Conservation (phyloP, 2,113 vertebrate species). For the Nothobranchius furzeri region DNA sequence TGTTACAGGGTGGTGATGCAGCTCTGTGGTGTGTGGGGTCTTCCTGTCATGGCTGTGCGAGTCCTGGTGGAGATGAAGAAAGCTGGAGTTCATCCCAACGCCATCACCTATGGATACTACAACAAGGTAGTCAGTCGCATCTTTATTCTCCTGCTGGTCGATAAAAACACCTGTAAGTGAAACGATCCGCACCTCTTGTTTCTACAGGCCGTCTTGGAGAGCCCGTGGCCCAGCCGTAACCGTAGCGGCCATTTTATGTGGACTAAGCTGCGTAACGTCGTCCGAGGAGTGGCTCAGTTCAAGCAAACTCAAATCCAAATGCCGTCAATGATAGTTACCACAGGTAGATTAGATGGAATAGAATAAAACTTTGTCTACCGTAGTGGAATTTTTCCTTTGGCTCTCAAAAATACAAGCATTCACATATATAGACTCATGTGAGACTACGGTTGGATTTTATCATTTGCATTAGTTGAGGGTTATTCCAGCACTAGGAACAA, state of each 20-base stretch:
- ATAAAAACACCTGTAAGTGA: too few species aligned
- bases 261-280: conserved; percentile 92
- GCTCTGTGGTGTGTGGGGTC: conserved; percentile 91
- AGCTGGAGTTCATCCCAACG: conserved; percentile 92
- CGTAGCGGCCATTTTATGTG: conserved; percentile 95
- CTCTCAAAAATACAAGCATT: too few species aligned
- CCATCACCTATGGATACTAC: conserved; percentile 98
- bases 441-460: too few species aligned
- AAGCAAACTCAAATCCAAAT: conserved; percentile 81
- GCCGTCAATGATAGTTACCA: conserved; percentile 52
- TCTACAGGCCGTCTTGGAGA: conserved; percentile 90
- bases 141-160: too few species aligned
- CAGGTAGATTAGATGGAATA: conserved; percentile 74
- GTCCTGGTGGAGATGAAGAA: conserved; percentile 97
- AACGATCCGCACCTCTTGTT: background rate
- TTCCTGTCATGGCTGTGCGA: conserved; percentile 94
- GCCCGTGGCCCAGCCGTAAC: conserved; percentile 92
- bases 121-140: conserved; percentile 86
- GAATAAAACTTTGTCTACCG: too few species aligned
- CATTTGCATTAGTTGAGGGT: too few species aligned
- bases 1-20: conserved; percentile 98
- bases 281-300: conserved; percentile 89
- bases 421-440: too few species aligned
- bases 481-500: too few species aligned
- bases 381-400: too few species aligned